phyloP scores from a whole-genome alignment of 2,888 invertebrate species.

The Tanypteryx hageni region DNA sequence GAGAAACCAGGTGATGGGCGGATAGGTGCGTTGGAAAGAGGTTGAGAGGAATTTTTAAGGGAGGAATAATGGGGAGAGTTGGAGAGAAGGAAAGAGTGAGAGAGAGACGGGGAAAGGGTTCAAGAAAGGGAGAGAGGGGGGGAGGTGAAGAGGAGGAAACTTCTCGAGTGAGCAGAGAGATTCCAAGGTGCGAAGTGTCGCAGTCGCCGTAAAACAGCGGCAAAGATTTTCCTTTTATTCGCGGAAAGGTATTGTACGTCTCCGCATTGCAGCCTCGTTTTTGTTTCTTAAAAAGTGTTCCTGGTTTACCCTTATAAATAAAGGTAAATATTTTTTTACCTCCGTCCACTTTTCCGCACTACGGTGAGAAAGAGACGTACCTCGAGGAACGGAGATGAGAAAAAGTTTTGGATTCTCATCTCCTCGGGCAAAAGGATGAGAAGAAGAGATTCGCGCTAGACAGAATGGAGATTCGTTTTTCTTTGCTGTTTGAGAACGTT shows the following conservation, averaged over 20 bases:
- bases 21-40: neutral
- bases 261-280: neutral
- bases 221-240: constrained; percentile 7
- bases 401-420: neutral
- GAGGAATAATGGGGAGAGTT: neutral
- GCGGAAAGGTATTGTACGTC: neutral
- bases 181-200: neutral
- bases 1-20: neutral
- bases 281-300: constrained; percentile 15
- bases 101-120: neutral
- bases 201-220: neutral
- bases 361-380: too few species aligned
- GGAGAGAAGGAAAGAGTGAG: too few species aligned
- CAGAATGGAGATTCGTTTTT: neutral
- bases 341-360: neutral
- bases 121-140: neutral
- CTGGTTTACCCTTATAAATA: constrained; percentile 13
- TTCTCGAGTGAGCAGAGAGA: neutral
- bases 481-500: neutral
- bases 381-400: too few species aligned
- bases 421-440: neutral
- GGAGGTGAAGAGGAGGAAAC: neutral
- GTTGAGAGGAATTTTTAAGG: neutral
- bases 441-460: neutral
- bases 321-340: neutral